Percentiles rank a stretch among this genome's conserved stretches.
Conservation (phyloP, 1,140 invertebrate genomes). For the Mylabris phalerata region DNA sequence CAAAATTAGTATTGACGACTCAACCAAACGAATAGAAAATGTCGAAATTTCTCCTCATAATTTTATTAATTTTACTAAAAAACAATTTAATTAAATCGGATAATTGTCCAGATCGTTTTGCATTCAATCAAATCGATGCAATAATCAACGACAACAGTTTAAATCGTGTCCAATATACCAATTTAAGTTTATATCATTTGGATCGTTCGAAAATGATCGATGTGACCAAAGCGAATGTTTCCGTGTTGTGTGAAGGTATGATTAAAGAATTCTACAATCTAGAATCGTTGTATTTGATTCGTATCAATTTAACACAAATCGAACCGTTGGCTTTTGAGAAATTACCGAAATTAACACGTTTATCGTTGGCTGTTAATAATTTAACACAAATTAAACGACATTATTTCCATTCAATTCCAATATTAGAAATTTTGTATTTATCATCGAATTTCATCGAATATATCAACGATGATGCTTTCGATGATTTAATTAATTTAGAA, state of each 20-base stretch:
- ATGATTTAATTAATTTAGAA: conserved; percentile 16
- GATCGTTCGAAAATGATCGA: conserved; percentile 21
- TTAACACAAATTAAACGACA: conserved; percentile 14
- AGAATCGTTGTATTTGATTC: conserved; percentile 19
- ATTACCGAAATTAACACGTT: conserved; percentile 16
- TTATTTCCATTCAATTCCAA: conserved; percentile 19
- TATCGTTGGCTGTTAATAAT: conserved; percentile 28
- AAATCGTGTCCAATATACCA: background rate
- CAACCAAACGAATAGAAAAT: background rate
- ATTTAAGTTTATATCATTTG: conserved; percentile 16
- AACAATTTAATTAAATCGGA: background rate
- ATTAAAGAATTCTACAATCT: conserved; percentile 24
- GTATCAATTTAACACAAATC: conserved; percentile 22
- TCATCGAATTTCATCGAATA: conserved; percentile 22
- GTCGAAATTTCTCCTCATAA: background rate
- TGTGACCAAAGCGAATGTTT: conserved; percentile 21
- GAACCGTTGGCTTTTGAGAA: conserved; percentile 21
- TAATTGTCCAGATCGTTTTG: conserved; percentile 2
- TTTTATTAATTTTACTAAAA: background rate
- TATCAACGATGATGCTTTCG: conserved; percentile 20
- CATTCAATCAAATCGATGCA: conserved; percentile 13
- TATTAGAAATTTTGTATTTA: conserved; percentile 20
- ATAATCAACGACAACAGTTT: conserved; percentile 2
- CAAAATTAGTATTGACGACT: no score
- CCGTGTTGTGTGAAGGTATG: conserved; percentile 24